These are phyloP conservation scores for Brachymystax lenok DNA, from an alignment of 2,797 vertebrate genomes.

Conservation along the genomic window DNA sequence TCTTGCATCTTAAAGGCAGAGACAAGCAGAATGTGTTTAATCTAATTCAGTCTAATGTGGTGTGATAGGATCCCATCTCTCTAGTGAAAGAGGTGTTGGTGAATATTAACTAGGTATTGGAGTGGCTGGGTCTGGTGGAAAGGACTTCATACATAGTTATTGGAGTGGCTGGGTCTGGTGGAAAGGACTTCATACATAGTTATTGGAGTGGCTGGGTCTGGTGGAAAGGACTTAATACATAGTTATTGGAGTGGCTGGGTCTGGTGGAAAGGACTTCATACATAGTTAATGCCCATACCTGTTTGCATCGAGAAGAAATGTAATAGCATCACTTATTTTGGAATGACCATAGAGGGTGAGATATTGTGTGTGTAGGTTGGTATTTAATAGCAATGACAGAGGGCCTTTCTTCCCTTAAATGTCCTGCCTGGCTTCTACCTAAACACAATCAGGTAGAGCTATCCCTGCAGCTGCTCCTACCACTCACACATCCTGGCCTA, in stretches of 20 bases:
- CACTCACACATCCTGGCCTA: neutral
- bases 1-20: slow-evolving; percentile 35
- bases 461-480: neutral
- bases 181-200: too few species aligned
- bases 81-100: slow-evolving; percentile 11
- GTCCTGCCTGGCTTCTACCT: neutral
- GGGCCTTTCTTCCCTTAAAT: neutral
- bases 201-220: neutral
- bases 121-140: neutral
- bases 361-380: neutral
- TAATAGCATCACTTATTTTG: neutral
- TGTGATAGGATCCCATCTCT: slow-evolving; percentile 36
- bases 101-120: slow-evolving; percentile 27
- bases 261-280: neutral
- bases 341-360: neutral
- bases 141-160: too few species aligned
- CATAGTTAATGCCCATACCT: neutral
- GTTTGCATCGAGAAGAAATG: neutral
- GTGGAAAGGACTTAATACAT: neutral
- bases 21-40: slow-evolving; percentile 9
- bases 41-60: slow-evolving; percentile 52
- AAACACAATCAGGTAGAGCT: neutral
- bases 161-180: too few species aligned
- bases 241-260: neutral
- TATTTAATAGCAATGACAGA: neutral